A percentile compares a stretch with the other conserved stretches of the same genome.
These are phyloP conservation scores for Liodrosophila aerea DNA, from an alignment of 2,888 invertebrate species.

Conservation along the genomic window DNA sequence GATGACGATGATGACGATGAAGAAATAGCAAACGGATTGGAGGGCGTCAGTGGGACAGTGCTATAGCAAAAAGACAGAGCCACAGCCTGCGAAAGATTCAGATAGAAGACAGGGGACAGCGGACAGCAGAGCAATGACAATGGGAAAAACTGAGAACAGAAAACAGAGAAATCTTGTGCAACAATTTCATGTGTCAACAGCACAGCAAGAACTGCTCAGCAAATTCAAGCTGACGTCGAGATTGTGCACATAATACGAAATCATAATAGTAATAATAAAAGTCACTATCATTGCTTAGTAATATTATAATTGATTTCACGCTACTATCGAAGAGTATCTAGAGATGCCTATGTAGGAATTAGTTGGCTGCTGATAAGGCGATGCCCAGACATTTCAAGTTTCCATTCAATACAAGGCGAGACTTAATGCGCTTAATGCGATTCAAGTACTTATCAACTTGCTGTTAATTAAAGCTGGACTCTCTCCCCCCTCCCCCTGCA, in stretches of 20 bases:
- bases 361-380: too few relatives aligned
- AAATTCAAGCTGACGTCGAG: slow-evolving; percentile 20
- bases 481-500: too few relatives aligned
- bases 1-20: slow-evolving; percentile 12
- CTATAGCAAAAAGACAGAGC: background rate
- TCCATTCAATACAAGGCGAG: background rate
- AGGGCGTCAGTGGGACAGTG: too few relatives aligned
- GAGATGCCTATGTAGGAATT: too few relatives aligned
- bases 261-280: slow-evolving; percentile 22
- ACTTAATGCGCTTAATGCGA: background rate
- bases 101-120: slow-evolving; percentile 7
- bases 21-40: background rate
- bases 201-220: slow-evolving; percentile 13
- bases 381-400: too few relatives aligned
- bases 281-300: background rate
- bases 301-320: too few relatives aligned
- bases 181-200: slow-evolving; percentile 49
- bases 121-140: background rate
- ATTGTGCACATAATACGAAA: slow-evolving; percentile 23
- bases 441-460: slow-evolving; percentile 39
- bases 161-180: slow-evolving; percentile 33
- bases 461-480: slow-evolving; percentile 36
- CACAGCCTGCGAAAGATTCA: background rate
- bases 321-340: too few relatives aligned
- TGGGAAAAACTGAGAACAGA: background rate